phyloP scores from a whole-genome alignment of 2,797 vertebrate species.

The Anabacerthia variegaticeps region DNA sequence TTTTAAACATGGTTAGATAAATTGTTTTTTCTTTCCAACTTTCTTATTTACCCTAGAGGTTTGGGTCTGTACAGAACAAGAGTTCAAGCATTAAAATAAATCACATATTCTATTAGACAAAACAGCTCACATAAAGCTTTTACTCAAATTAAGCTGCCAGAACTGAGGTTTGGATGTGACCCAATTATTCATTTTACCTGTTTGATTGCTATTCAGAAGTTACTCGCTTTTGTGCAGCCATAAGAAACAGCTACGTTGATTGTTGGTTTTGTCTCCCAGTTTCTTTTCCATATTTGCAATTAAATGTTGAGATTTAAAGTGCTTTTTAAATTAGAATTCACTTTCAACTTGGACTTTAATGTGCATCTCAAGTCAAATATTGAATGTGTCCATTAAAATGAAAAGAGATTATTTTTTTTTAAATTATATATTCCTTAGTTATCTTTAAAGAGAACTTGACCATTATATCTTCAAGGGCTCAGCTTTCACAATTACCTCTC shows the following conservation, averaged over 20 bases:
- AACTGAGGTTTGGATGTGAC: neutral
- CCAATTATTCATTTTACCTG: neutral
- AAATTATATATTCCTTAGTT: neutral
- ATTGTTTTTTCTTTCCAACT: neutral
- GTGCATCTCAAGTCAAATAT: neutral
- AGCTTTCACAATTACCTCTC: neutral
- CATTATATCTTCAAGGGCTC: neutral
- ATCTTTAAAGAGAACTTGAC: neutral
- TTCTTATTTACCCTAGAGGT: neutral
- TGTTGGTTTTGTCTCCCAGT: neutral
- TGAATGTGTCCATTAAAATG: neutral
- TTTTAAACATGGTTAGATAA: neutral
- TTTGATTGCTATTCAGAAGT: neutral
- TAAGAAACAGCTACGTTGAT: neutral
- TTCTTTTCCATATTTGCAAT: neutral
- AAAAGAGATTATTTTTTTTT: neutral
- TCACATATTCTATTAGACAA: neutral
- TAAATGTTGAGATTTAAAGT: neutral
- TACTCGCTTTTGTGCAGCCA: neutral
- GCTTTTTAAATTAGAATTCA: neutral
- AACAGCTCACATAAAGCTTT: neutral
- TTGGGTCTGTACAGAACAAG: neutral
- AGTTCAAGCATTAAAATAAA: neutral
- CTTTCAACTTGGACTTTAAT: neutral
- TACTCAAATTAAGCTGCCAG: neutral